Conservation (phyloP, 2,797 vertebrate genomes). For the Zenarchopterus dispar region DNA sequence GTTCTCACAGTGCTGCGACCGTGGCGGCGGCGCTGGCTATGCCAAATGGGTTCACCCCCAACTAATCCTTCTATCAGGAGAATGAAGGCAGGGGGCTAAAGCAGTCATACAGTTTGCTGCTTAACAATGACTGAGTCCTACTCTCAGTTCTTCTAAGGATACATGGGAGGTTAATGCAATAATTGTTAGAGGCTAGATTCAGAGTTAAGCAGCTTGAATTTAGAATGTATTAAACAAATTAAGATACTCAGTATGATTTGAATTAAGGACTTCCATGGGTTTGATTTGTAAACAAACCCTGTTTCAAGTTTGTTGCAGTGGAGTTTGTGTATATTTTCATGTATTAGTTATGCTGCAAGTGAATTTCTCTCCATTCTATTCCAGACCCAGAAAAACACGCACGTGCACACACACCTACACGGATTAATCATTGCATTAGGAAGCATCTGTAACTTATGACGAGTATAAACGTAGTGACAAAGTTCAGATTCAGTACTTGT, state of each 20-base stretch:
- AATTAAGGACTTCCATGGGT: constrained; percentile 42
- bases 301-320: constrained; percentile 30
- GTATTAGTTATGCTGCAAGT: constrained; percentile 32
- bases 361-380: constrained; percentile 11
- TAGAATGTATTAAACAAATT: constrained; percentile 73
- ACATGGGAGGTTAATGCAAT: constrained; percentile 48
- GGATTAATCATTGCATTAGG: constrained; percentile 1
- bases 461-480: constrained; percentile 5
- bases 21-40: constrained; percentile 39
- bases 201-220: constrained; percentile 67
- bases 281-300: constrained; percentile 48
- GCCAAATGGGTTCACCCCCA: constrained; percentile 69
- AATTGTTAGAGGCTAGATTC: constrained; percentile 54
- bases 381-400: constrained; percentile 20
- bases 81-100: constrained; percentile 48
- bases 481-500: not conserved
- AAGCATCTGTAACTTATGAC: constrained; percentile 6
- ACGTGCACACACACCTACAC: constrained; percentile 3
- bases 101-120: constrained; percentile 49
- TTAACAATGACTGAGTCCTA: constrained; percentile 48
- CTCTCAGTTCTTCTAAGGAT: constrained; percentile 54
- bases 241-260: constrained; percentile 48
- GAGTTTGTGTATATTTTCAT: constrained; percentile 36
- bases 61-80: constrained; percentile 72
- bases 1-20: constrained; percentile 54